Evolutionary conservation across 2,888 invertebrate genomes (phyloP), one percentile per base, ranked within the genome.

Genomic region (Hypolimnas misippus): DNA sequence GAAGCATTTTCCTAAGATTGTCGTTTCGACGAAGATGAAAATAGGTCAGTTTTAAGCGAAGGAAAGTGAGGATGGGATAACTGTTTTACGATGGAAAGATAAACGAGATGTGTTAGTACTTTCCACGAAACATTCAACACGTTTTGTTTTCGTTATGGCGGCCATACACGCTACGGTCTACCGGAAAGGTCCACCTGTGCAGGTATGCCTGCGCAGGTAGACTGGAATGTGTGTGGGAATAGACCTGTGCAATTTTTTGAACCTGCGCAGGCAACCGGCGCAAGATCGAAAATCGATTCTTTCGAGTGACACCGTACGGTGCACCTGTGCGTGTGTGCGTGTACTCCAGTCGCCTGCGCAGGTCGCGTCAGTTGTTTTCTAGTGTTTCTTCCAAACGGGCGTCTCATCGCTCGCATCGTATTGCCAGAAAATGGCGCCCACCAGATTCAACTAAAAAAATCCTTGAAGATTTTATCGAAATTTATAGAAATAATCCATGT

Each of bases 81-180:
- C 63, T 55, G 53, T 71, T 44, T 49, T 71, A 38, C 51, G 56
- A 55, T 71, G 68, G 65, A 71, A 68, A 42, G 66, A 71, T 65
- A 70, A 70, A 42, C 51, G 67, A 14, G 67, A 70, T 59, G 70
- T 71, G 4, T 62, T 68, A 29, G 56, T 71, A 46, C 63, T 71
- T 42, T 71, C 67, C 29, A 69, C 68, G 42, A 69, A 69, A 61
- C 69, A 68, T 57, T 38, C 35, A 38, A 38, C 35, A n/a, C 35
- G n/a, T n/a, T 38, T n/a, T 38, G 35, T 38, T 68, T n/a, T 4
- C 35, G n/a, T n/a, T 38, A 38, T 38, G 38, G 1, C 38, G n/a
- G 38, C 38, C 38, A 38, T 14, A 38, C 38, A 38, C 38, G n/a
- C 38, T 38, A 38, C 46, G 46, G 46, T 49, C 25, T n/a, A n/a